Evolutionary conservation across 1,140 invertebrate genomes (phyloP).

Genomic region (Phenacoccus solenopsis): DNA sequence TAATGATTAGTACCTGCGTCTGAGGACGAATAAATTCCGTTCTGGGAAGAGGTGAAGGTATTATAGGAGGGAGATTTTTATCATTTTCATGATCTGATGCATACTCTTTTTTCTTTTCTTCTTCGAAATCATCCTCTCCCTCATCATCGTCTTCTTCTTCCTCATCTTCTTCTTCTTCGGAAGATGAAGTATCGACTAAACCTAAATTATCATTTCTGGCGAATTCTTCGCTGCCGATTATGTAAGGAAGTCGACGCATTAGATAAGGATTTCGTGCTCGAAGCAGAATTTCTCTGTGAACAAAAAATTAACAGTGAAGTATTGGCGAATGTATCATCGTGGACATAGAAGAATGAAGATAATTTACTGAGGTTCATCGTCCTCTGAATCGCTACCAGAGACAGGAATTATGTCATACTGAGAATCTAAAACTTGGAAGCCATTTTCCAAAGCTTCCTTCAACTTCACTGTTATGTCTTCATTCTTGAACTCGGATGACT

Average conservation of each 20-base stretch:
- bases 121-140: background rate
- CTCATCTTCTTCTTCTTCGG: background rate
- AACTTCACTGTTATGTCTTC: background rate
- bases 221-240: background rate
- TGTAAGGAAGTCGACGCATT: background rate
- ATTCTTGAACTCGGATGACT: background rate
- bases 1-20: background rate
- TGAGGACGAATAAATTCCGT: background rate
- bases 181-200: background rate
- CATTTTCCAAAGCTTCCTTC: constrained; percentile 6
- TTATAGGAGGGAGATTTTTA: background rate
- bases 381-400: background rate
- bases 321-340: too few species aligned
- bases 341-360: too few species aligned
- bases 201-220: background rate
- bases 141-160: background rate
- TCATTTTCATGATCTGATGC: background rate
- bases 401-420: background rate
- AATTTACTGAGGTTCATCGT: constrained; percentile 5
- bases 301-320: background rate
- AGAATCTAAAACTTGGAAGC: background rate
- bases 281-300: background rate
- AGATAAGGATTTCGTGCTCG: background rate
- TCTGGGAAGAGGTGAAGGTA: background rate
- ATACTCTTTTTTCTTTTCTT: background rate